These are phyloP conservation scores for Machaerirhynchus nigripectus DNA, from an alignment of 2,113 vertebrate genomes.

Conservation along the genomic window DNA sequence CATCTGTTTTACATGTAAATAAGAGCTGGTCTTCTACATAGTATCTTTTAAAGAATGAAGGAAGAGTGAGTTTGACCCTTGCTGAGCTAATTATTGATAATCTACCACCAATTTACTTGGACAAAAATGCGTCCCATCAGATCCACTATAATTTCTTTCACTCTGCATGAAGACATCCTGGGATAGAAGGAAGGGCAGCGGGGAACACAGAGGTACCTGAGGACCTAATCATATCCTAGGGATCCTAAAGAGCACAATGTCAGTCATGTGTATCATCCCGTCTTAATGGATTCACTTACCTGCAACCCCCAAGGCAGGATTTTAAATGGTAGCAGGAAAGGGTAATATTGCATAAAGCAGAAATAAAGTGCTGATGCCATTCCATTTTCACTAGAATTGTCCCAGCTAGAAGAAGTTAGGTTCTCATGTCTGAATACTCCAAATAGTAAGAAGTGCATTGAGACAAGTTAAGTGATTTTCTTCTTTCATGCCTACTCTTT, in stretches of 20 bases:
- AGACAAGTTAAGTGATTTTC: background rate
- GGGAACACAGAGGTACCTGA: background rate
- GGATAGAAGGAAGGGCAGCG: background rate
- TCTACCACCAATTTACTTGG: background rate
- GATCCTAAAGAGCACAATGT: background rate
- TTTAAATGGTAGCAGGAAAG: background rate
- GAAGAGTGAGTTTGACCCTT: background rate
- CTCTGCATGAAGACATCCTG: background rate
- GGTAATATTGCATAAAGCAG: background rate
- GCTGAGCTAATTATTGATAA: background rate
- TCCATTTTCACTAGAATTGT: background rate
- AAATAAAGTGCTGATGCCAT: background rate
- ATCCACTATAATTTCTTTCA: background rate
- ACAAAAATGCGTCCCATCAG: background rate
- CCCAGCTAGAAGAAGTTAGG: background rate
- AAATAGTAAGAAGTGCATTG: background rate
- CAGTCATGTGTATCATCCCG: background rate
- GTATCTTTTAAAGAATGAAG: background rate
- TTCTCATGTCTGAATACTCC: background rate
- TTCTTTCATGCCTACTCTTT: background rate
- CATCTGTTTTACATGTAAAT: background rate
- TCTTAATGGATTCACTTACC: background rate
- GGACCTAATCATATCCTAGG: background rate
- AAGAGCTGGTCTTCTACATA: background rate
- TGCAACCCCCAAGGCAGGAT: background rate